Evolutionary conservation across 2,797 vertebrate species (phyloP).

Genomic region (Mormyrus hasselquistii): DNA sequence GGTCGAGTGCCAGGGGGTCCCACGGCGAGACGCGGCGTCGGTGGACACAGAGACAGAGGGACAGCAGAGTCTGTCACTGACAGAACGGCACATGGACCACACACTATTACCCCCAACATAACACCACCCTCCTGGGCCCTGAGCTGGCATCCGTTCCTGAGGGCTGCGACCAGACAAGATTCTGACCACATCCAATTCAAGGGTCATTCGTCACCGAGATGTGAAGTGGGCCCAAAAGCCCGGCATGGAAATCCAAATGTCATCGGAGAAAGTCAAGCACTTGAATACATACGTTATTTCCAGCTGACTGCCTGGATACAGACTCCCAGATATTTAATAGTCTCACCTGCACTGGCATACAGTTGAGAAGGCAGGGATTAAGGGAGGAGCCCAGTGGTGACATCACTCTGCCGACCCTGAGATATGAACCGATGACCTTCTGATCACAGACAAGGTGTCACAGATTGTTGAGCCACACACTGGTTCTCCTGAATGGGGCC

Average conservation of each 20-base stretch:
- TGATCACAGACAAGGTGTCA: not conserved
- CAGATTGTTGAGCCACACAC: not conserved
- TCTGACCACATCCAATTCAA: not conserved
- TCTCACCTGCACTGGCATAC: not conserved
- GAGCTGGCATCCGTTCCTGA: not conserved
- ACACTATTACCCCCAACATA: not conserved
- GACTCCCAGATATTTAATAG: not conserved
- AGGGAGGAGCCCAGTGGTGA: not conserved
- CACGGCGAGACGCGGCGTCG: not conserved
- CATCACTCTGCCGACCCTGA: not conserved
- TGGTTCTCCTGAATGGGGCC: not conserved
- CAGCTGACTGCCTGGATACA: not conserved
- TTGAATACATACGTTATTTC: not conserved
- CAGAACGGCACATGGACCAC: not conserved
- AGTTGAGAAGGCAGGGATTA: not conserved
- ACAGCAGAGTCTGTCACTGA: not conserved
- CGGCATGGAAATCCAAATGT: not conserved
- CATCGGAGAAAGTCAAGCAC: not conserved
- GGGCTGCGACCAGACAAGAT: not conserved
- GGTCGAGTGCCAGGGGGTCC: not conserved
- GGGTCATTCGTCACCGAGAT: not conserved
- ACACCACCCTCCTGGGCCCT: not conserved
- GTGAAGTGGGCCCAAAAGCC: not conserved
- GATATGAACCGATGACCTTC: not conserved
- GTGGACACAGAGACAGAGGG: not conserved